Evolutionary conservation across 2,888 invertebrate genomes (phyloP).

Genomic region (Biston stratarius): DNA sequence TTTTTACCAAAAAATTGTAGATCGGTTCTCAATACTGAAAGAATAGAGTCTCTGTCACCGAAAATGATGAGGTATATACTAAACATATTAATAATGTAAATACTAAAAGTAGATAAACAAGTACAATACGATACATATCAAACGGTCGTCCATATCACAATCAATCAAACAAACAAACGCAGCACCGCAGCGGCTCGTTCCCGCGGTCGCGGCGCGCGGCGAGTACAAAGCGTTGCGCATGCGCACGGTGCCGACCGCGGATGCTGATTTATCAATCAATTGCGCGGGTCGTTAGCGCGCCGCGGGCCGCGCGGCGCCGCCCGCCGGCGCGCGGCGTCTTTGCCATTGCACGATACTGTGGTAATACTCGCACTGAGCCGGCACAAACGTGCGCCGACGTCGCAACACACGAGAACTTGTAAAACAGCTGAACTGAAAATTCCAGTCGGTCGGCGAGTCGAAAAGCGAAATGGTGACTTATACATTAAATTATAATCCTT

Average conservation of each 20-base stretch:
- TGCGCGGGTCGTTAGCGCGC: slow-evolving; percentile 57
- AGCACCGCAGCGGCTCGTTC: slow-evolving; percentile 10
- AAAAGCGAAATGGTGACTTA: background rate
- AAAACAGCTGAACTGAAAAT: background rate
- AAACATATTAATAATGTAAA: too few species aligned
- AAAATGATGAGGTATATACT: too few species aligned
- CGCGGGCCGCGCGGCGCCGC: slow-evolving; percentile 53
- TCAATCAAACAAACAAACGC: slow-evolving; percentile 34
- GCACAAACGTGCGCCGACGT: slow-evolving; percentile 21
- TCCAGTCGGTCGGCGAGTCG: background rate
- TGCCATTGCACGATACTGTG: slow-evolving; percentile 11
- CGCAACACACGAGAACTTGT: background rate
- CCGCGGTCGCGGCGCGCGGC: slow-evolving; percentile 25
- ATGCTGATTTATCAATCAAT: slow-evolving; percentile 65
- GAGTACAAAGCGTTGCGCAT: slow-evolving; percentile 42
- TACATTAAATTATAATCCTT: too few species aligned
- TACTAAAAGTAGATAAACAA: background rate
- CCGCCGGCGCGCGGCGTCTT: slow-evolving; percentile 10
- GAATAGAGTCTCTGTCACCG: too few species aligned
- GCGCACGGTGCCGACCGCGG: slow-evolving; percentile 32
- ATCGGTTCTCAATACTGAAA: too few species aligned
- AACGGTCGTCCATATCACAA: slow-evolving; percentile 18
- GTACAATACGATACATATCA: slow-evolving; percentile 17
- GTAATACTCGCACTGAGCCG: background rate
- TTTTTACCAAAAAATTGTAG: too few species aligned